phyloP scores from a whole-genome alignment of 2,888 invertebrate species.

The Phalera bucephala region DNA sequence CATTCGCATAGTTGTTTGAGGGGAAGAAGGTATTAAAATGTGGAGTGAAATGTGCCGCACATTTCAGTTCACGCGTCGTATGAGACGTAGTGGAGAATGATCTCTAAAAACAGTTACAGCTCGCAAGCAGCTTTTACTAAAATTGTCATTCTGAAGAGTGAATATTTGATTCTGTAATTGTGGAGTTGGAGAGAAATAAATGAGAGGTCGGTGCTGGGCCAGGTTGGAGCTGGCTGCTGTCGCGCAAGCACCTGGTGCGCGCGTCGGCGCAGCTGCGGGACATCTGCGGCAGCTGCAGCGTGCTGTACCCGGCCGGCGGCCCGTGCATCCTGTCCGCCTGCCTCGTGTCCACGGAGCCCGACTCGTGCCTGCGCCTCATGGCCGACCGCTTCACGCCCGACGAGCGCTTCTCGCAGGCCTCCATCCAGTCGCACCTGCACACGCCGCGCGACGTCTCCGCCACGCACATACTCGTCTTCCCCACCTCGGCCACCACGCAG shows the following conservation, averaged over 20 bases:
- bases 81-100: too few relatives aligned
- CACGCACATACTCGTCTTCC: constrained; percentile 99
- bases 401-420: constrained; percentile 93
- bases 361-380: constrained; percentile 93
- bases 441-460: constrained; percentile 98
- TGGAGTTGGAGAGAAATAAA: too few relatives aligned
- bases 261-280: constrained; percentile 95
- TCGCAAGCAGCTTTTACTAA: too few relatives aligned
- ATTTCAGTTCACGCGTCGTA: too few relatives aligned
- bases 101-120: too few relatives aligned
- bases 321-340: constrained; percentile 99
- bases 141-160: too few relatives aligned
- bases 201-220: too few relatives aligned
- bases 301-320: constrained; percentile 90
- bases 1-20: too few relatives aligned
- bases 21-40: too few relatives aligned
- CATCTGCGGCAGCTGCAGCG: constrained; percentile 93
- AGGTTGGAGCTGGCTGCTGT: constrained; percentile 96
- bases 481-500: constrained; percentile 97
- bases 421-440: constrained; percentile 94
- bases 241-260: constrained; percentile 93
- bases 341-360: constrained; percentile 97
- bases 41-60: too few relatives aligned
- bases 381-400: constrained; percentile 98
- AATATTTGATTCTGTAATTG: too few relatives aligned